Evolutionary conservation across 1,140 invertebrate genomes (phyloP), one percentile per base, ranked within the genome.

Genomic region (Hyposmocoma kahamanoa): DNA sequence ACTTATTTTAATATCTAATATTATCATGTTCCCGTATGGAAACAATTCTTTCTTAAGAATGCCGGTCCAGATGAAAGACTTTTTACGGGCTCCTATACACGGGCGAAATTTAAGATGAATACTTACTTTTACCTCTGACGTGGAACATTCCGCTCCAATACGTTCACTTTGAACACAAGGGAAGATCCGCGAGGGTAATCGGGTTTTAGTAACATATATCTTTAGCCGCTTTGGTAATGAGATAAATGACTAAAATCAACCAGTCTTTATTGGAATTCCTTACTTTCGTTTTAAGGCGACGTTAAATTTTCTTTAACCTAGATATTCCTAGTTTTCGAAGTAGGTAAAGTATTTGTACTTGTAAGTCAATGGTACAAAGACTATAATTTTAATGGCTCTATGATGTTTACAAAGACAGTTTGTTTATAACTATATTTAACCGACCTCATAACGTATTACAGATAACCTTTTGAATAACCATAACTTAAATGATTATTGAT

Each of bases 81-180:
- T 76, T 78, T 80, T 77, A 67, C 66, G 56, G 56, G 62, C 61
- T 65, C 66, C 72, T 53, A 67, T 74, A 68, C 44, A 59, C 55
- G 41, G 66, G 62, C 61, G 68, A 84, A 82, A 82, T 84, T 80
- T 80, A 84, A 80, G 74, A 84, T 80, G 76, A 82, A 80, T 82
- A 80, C 77, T 76, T 78, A 73, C 77, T 74, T 76, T 79, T 82
- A 78, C 78, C 80, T 76, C 64, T 73, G 77, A 77, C 64, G 70
- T 77, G 76, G 76, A 81, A 78, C 70, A 80, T 84, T 84, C 78
- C 80, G 68, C 69, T 75, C 65, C 71, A 71, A 74, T 84, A 84
- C 69, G 58, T 77, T 75, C 60, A 58, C 80, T 84, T 84, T 84
- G 80, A 84, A 76, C 73, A 68, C 66, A 70, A 71, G 65, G 62